Percentiles rank a stretch among this genome's conserved stretches.
Evolutionary conservation across 2,888 invertebrate species (phyloP).

Genomic region (Glaucopsyche alexis): DNA sequence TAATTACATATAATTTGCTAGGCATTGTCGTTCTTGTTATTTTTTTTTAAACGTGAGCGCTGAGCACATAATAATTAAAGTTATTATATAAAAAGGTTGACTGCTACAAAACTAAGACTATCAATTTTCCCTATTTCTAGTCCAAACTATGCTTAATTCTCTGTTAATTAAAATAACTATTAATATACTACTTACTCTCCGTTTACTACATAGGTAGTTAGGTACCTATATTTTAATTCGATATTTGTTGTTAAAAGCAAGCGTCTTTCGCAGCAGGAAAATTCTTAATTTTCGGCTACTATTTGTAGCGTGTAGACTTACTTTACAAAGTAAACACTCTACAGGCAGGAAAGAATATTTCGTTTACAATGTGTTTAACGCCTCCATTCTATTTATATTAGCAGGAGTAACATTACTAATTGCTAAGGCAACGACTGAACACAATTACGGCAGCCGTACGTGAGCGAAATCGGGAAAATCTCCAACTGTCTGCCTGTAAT

Average conservation of each 20-base stretch:
- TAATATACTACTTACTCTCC: no score
- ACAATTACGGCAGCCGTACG: slow-evolving; percentile 10
- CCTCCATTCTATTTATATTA: background rate
- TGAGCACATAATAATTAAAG: no score
- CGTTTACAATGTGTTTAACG: slow-evolving; percentile 17
- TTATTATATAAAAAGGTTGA: no score
- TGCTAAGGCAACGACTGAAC: slow-evolving; percentile 31
- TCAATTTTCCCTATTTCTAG: no score
- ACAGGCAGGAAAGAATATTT: slow-evolving; percentile 2
- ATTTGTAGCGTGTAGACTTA: background rate
- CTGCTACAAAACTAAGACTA: no score
- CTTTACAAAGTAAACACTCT: background rate
- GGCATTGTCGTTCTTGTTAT: background rate
- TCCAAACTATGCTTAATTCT: no score
- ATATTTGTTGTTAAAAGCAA: no score
- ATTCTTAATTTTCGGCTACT: background rate
- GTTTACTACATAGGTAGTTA: no score
- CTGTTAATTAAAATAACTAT: no score
- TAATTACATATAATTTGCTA: background rate
- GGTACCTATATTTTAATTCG: background rate
- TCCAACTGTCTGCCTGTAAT: slow-evolving; percentile 8
- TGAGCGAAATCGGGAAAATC: slow-evolving; percentile 22
- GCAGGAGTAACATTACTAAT: slow-evolving; percentile 35
- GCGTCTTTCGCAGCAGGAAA: background rate
- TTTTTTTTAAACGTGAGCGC: no score